phyloP scores from a whole-genome alignment of 2,888 invertebrate species.

The Brassicogethes aeneus region DNA sequence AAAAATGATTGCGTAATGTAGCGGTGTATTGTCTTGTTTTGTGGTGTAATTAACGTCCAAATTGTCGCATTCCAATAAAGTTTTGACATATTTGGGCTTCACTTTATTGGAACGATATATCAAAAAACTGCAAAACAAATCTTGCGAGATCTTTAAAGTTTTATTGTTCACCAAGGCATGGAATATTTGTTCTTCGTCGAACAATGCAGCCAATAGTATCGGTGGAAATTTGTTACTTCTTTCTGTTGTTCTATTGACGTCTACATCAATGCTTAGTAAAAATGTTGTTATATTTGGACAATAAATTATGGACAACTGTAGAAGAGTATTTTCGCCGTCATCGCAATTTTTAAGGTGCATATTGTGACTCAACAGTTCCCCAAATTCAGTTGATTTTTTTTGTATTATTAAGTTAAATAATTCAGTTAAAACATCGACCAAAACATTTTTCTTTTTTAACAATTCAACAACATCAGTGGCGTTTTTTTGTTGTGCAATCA shows the following conservation, averaged over 20 bases:
- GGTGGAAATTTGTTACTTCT: neutral
- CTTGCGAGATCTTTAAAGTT: neutral
- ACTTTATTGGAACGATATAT: neutral
- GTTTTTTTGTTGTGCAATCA: no score
- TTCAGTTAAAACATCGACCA: no score
- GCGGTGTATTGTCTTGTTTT: conserved; percentile 4
- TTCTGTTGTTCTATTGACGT: neutral
- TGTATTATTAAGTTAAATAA: no score
- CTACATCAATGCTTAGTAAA: neutral
- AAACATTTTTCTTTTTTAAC: no score
- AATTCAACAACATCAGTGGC: no score
- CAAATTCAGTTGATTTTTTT: no score
- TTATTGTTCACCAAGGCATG: no score
- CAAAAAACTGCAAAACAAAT: neutral
- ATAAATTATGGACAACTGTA: conserved; percentile 5
- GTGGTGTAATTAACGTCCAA: neutral
- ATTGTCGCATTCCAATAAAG: neutral
- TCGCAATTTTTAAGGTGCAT: conserved; percentile 1
- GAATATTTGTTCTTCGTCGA: no score
- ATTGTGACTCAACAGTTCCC: no score
- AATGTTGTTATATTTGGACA: neutral
- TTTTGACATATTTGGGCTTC: neutral
- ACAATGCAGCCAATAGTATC: neutral
- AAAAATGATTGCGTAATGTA: conserved; percentile 7
- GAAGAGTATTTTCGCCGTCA: conserved; percentile 7